Percentiles rank a stretch among this genome's conserved stretches.
phyloP scores from a whole-genome alignment of 2,888 invertebrate species.

The Thumatha senex region DNA sequence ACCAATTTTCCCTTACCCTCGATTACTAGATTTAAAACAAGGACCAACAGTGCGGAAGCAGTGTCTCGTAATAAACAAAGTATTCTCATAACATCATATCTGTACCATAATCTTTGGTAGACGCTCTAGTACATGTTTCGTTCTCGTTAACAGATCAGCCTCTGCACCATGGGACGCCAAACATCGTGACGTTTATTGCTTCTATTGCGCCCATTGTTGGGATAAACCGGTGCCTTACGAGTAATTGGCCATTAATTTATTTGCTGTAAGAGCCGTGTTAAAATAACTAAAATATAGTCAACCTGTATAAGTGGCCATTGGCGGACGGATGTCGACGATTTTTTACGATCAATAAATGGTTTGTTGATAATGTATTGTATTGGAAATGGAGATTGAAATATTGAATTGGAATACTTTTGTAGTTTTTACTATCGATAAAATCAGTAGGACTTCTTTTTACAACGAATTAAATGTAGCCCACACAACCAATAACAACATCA shows the following conservation, averaged over 20 bases:
- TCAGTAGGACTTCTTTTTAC: not conserved
- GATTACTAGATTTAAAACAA: too few relatives aligned
- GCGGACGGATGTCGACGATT: slow-evolving; percentile 5
- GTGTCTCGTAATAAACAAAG: not conserved
- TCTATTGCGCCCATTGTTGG: slow-evolving; percentile 68
- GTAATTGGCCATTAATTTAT: slow-evolving; percentile 58
- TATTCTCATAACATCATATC: slow-evolving; percentile 8
- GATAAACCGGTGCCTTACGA: slow-evolving; percentile 51
- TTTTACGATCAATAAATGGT: slow-evolving; percentile 11
- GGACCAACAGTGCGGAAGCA: too few relatives aligned
- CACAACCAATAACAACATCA: not conserved
- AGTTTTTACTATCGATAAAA: not conserved
- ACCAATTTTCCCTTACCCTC: too few relatives aligned
- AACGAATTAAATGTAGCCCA: not conserved
- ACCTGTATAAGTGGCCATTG: slow-evolving; percentile 3
- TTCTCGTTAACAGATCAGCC: slow-evolving; percentile 75
- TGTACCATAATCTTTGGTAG: slow-evolving; percentile 46
- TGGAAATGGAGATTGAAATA: slow-evolving; percentile 9
- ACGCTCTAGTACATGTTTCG: slow-evolving; percentile 65
- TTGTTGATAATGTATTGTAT: slow-evolving; percentile 7
- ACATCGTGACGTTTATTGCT: slow-evolving; percentile 71
- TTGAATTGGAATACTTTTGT: slow-evolving; percentile 2
- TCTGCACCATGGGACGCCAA: slow-evolving; percentile 68
- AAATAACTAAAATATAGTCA: slow-evolving; percentile 24
- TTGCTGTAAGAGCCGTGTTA: slow-evolving; percentile 30